Conservation (phyloP, 2,113 vertebrate genomes). For the Chroicocephalus ridibundus region DNA sequence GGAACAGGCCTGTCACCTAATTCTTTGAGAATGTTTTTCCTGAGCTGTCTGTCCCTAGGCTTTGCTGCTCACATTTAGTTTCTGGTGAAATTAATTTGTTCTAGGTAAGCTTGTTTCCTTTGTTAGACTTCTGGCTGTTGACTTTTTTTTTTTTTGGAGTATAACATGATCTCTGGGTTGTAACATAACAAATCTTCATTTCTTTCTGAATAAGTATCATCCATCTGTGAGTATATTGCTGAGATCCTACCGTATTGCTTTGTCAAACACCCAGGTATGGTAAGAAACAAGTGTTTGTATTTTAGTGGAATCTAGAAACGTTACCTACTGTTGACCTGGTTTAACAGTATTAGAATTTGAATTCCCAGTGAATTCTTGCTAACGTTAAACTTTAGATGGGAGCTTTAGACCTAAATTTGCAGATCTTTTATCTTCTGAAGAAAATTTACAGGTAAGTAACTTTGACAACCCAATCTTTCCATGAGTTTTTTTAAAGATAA, state of each 20-base stretch:
- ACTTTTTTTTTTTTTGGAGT: neutral
- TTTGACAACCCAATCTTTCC: neutral
- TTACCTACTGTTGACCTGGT: neutral
- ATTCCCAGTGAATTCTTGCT: neutral
- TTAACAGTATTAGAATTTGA: neutral
- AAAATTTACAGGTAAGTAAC: conserved; percentile 7
- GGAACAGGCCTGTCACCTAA: neutral
- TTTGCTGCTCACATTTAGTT: neutral
- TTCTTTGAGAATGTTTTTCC: neutral
- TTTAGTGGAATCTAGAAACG: neutral
- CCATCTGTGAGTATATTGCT: neutral
- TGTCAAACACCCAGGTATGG: neutral
- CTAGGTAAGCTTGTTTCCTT: neutral
- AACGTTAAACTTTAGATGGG: neutral
- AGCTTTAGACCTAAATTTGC: neutral
- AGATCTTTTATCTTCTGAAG: neutral
- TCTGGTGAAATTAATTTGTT: neutral
- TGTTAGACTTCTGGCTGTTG: neutral
- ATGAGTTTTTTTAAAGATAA: neutral
- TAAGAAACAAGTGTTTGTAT: neutral
- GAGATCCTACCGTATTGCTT: neutral
- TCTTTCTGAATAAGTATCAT: neutral
- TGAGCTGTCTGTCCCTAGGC: neutral
- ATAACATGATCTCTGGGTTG: neutral
- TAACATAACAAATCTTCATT: neutral